Evolutionary conservation across 1,140 invertebrate species (phyloP), one percentile per base, ranked within the genome.

Genomic region (Sminthurinus signatus): DNA sequence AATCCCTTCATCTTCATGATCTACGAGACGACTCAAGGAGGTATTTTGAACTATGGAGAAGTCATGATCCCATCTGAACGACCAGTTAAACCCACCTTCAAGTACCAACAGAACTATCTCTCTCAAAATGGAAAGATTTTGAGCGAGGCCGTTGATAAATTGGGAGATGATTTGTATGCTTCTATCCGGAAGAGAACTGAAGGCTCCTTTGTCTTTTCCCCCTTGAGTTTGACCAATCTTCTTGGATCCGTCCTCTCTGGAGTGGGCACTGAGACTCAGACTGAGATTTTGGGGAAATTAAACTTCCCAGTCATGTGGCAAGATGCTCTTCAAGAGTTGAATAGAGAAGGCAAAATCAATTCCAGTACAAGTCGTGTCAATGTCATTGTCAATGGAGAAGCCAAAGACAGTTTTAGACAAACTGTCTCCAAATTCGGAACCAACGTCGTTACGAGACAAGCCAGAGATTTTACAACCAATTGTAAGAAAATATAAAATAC

Each of bases 1-100:
- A 31, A 43, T 36, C 69, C 69, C 1, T 71, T 71, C 39, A 55
- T 68, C 39, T 71, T 68, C 51, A 52, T 59, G 12, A 52, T 71
- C 21, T 71, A 65, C 39, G 69, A 68, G 17, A 59, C 21, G 23
- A 50, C 42, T 10, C 32, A 23, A n/a, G 51, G 31, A 14, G 67
- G 67, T 17, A 50, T 65, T 43, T 28, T 69, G 12, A 55, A 32
- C 23, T 69, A 65, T 32, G 67, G 67, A 28, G 63, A 65, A 62
- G 64, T 69, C 21, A 10, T 65, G 3, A 42, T 65, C 19, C 67
- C 67, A n/a, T 21, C 43, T 27, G 57, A 43, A 46, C n/a, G 27
- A 8, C 25, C 57, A 3, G 23, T 36, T n/a, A 64, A 64, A 43
- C 55, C 54, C 15, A 15, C 29, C 5, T 27, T 58, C 2, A 50